Conservation (phyloP, 2,797 vertebrate species). For the Chrosomus eos region DNA sequence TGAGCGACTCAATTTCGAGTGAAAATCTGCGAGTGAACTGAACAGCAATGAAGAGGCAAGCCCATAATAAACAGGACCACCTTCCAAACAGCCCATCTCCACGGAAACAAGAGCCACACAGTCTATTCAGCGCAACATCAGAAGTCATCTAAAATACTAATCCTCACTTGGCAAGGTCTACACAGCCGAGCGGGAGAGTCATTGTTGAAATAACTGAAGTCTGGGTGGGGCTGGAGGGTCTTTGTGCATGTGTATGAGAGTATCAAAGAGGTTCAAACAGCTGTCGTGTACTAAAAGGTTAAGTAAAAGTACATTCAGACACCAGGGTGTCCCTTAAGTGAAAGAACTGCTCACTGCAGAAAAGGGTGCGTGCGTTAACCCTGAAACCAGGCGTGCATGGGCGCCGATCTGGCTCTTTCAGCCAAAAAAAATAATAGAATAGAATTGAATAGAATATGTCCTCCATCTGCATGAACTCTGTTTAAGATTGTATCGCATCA, state of each 20-base stretch:
- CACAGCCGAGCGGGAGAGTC: constrained; percentile 63
- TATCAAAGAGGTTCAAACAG: constrained; percentile 68
- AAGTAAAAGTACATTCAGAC: constrained; percentile 69
- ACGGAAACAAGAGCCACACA: constrained; percentile 70
- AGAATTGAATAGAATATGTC: not conserved
- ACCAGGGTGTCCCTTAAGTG: constrained; percentile 49
- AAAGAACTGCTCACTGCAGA: constrained; percentile 16
- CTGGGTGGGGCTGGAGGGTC: constrained; percentile 61
- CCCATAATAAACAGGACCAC: constrained; percentile 66
- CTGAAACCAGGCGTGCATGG: not conserved
- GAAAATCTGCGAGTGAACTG: constrained; percentile 46
- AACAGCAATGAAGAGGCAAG: constrained; percentile 60
- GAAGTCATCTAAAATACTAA: constrained; percentile 80
- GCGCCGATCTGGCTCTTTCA: not conserved
- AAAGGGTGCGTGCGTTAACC: constrained; percentile 6
- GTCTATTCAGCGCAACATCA: constrained; percentile 71
- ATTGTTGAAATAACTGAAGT: constrained; percentile 77
- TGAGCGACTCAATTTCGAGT: not conserved
- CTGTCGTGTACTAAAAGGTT: constrained; percentile 73
- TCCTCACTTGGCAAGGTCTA: constrained; percentile 71
- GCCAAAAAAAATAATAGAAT: not conserved
- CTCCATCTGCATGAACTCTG: not conserved
- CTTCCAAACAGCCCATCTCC: constrained; percentile 64
- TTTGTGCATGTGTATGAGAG: constrained; percentile 57
- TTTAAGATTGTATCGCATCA: not conserved